Base-by-base conservation (phyloP, 2,113 vertebrate species). In the Vimba vimba region DNA sequence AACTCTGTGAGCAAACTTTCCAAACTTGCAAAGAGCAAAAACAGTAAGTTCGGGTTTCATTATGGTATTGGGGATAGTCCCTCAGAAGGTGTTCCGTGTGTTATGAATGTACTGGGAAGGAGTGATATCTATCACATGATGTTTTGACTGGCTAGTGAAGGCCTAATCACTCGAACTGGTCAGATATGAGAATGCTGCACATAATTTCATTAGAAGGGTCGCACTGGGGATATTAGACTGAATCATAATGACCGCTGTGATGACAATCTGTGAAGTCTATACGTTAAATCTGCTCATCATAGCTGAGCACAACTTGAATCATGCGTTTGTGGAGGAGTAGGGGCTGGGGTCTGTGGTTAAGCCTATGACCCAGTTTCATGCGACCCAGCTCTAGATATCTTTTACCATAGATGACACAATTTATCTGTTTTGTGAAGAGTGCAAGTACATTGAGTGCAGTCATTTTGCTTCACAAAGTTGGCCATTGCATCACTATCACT, bases 331-430 rank as follows among this genome's bases (percentile, higher is more conserved):
- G 17, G 33, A 33, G 45, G 9, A 36, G 33, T 27, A 36, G 50
- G 25, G 84, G 71, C 6, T 75, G n/a, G 83, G 60, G 39, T 43
- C 83, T 85, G 83, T 66, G 83, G 83, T 77, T 85, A 3, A 25
- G 19, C 6, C 2, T 21, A 30, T 85, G 47, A 79, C 30, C 47
- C 47, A 57, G 84, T 68, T 85, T 79, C 68, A 36, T 36, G 3
- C 8, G 36, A 25, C 9, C 19, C 2, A 78, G 45, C 8, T n/a
- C 52, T n/a, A n/a, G 6, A 57, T 0, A 7, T 27, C 11, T 21
- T 79, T 36, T 33, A 33, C 4, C 6, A 23, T 30, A 52, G 47
- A 77, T 77, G 5, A 36, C 50, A 33, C 19, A 10, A 36, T 36
- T 36, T 10, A 39, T 33, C 7, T 69, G 33, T 69, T 21, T 19